Percentiles rank a stretch among this genome's conserved stretches.
These are phyloP conservation scores for Nomada fabriciana DNA, from an alignment of 2,888 invertebrate genomes.

Conservation along the genomic window DNA sequence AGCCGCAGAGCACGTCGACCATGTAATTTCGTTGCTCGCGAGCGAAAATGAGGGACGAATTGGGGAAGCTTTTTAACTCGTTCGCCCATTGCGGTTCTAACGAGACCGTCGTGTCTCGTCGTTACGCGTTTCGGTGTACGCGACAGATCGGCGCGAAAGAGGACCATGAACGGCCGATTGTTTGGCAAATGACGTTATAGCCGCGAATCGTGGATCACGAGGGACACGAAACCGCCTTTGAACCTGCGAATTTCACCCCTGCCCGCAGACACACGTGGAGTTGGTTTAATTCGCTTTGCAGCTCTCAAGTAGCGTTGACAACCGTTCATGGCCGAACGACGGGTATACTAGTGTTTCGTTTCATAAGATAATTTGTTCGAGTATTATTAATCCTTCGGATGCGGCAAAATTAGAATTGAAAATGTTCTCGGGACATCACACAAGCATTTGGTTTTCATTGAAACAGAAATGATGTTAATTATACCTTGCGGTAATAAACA, in stretches of 20 bases:
- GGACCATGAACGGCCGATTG: constrained; percentile 32
- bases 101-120: constrained; percentile 58
- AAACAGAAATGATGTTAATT: too few relatives aligned
- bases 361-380: too few relatives aligned
- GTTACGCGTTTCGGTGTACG: constrained; percentile 22
- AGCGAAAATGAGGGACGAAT: constrained; percentile 58
- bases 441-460: too few relatives aligned
- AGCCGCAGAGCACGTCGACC: constrained; percentile 64
- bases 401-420: too few relatives aligned
- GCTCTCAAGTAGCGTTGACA: constrained; percentile 30
- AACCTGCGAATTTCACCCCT: constrained; percentile 16
- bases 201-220: constrained; percentile 36
- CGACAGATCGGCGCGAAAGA: constrained; percentile 19
- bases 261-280: not conserved
- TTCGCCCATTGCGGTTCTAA: constrained; percentile 69
- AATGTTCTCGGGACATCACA: too few relatives aligned
- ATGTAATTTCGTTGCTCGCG: constrained; percentile 65
- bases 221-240: constrained; percentile 50
- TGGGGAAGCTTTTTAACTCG: constrained; percentile 64
- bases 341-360: too few relatives aligned
- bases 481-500: too few relatives aligned
- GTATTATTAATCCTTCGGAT: too few relatives aligned
- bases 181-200: constrained; percentile 54
- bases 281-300: constrained; percentile 42
- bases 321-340: not conserved